These are phyloP conservation scores for Tromatobia lineatoria DNA, from an alignment of 2,888 invertebrate genomes.

Conservation along the genomic window DNA sequence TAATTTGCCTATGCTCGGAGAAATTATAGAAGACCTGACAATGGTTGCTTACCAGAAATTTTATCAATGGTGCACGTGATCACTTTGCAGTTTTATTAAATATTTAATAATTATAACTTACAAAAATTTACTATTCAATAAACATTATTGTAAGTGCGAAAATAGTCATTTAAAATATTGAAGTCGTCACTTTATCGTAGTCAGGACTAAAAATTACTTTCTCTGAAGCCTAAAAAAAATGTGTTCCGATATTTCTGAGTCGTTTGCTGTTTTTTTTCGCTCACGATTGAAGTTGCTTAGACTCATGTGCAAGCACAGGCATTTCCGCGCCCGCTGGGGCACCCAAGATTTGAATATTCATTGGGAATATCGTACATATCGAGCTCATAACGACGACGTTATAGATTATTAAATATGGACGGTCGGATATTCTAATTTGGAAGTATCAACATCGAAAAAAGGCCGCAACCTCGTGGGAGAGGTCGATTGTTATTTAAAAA, in stretches of 20 bases:
- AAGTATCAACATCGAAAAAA: conserved; percentile 65
- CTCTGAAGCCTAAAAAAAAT: too few relatives aligned
- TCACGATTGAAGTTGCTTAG: not conserved
- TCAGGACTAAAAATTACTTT: too few relatives aligned
- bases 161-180: too few relatives aligned
- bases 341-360: conserved; percentile 60
- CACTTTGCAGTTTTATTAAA: not conserved
- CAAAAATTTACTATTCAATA: too few relatives aligned
- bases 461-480: conserved; percentile 81
- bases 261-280: not conserved
- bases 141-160: too few relatives aligned
- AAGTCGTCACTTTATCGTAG: too few relatives aligned
- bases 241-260: too few relatives aligned
- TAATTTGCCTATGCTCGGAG: not conserved
- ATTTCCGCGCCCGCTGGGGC: not conserved
- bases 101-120: too few relatives aligned
- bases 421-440: conserved; percentile 58
- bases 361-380: conserved; percentile 2
- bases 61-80: not conserved
- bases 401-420: conserved; percentile 68
- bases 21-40: not conserved
- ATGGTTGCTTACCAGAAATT: not conserved
- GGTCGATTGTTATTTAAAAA: conserved; percentile 79
- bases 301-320: not conserved
- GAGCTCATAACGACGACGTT: conserved; percentile 16